Evolutionary conservation across 2,888 invertebrate genomes (phyloP), one percentile per base, ranked within the genome.

Genomic region (Caenorhabditis auriculariae): DNA sequence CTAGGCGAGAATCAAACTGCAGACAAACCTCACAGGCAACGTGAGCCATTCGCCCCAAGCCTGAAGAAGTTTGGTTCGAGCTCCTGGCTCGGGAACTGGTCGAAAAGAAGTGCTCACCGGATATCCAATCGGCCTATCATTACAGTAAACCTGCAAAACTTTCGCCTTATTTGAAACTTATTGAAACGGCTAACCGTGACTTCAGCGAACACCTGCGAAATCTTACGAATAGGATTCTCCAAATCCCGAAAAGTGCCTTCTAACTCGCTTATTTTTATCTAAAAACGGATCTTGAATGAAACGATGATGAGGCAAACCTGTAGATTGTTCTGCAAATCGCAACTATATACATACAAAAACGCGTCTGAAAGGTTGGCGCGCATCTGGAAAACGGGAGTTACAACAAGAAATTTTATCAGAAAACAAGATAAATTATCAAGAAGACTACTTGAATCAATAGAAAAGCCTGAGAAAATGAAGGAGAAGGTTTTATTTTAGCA

Each of bases 1-100:
- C 24, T 47, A 28, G 15, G 7, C 24, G 27, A 21, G 32, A 32
- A n/a, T 9, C 15, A 15, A 32, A 15, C 2, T 26, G 1, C 6
- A 21, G 38, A 39, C 38, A 46, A n/a, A 63, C 60, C 52, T 60
- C 23, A 79, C 59, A 1, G 79, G 79, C 15, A 79, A 67, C n/a
- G 57, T 68, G 21, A 77, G 50, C 76, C 76, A 79, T 49, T 79
- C 77, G 43, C 68, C 61, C 74, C 75, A 79, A 24, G 48, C 49
- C 38, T 79, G 76, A 24, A 78, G 60, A 6, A 68, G 24, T 38
- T 65, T 65, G n/a, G 59, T 55, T 3, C 57, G 54, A 5, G 54
- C 60, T 15, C 41, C 42, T 1, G 57, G 48, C 26, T 66, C 58
- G 7, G 67, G 54, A 6, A 70, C 54, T 2, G 68, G 63, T 28